A percentile compares a stretch with the other conserved stretches of the same genome.
phyloP scores from a whole-genome alignment of 2,113 vertebrate genomes.

The Misgurnus mizolepis region DNA sequence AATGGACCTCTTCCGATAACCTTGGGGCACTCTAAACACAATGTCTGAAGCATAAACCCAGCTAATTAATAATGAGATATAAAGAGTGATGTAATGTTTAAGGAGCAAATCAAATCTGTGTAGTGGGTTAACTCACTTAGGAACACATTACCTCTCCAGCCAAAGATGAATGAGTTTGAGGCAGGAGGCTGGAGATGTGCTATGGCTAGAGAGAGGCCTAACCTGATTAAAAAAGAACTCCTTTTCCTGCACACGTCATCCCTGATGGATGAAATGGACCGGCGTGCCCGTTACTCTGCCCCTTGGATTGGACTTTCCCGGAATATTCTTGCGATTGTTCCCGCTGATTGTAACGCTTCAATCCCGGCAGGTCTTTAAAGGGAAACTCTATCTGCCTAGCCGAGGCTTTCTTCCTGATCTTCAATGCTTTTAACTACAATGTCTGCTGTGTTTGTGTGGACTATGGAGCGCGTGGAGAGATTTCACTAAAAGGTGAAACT shows the following conservation, averaged over 20 bases:
- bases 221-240: conserved; percentile 72
- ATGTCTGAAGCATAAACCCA: conserved; percentile 39
- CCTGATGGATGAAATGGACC: conserved; percentile 61
- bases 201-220: conserved; percentile 60
- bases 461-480: conserved; percentile 3
- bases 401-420: conserved; percentile 58
- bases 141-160: conserved; percentile 63
- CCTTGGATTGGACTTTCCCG: conserved; percentile 73
- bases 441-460: conserved; percentile 55
- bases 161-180: conserved; percentile 49
- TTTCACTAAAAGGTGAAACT: conserved; percentile 30
- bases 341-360: conserved; percentile 73
- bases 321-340: conserved; percentile 76
- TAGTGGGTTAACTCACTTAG: conserved; percentile 61
- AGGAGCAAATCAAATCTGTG: conserved; percentile 58
- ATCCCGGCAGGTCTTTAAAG: conserved; percentile 82
- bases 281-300: conserved; percentile 68
- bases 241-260: conserved; percentile 73
- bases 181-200: conserved; percentile 52
- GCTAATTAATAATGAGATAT: conserved; percentile 62
- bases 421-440: conserved; percentile 76
- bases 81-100: conserved; percentile 66
- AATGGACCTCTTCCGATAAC: conserved; percentile 50
- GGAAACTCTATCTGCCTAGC: conserved; percentile 71
- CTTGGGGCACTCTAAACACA: conserved; percentile 30